Evolutionary conservation across 2,113 vertebrate genomes (phyloP), one percentile per base, ranked within the genome.

Genomic region (Mirza zaza): DNA sequence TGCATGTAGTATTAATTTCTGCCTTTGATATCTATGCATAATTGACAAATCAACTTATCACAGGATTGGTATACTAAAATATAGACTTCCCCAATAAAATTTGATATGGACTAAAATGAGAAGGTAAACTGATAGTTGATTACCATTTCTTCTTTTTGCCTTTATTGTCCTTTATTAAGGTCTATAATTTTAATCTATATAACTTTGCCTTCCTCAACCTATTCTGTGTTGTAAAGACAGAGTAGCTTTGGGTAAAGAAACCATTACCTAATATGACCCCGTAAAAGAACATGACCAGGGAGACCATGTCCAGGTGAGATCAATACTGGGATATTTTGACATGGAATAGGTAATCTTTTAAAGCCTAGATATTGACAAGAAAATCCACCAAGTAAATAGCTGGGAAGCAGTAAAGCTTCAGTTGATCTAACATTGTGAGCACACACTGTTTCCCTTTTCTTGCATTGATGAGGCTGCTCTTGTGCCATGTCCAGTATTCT

Each of bases 291-390:
- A n/a, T 75, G 83, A 34, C 32, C 27, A 3, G 8, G 21, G 67
- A 79, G 61, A 77, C 11, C n/a, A 6, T 90, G 13, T 83, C 42
- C 52, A 45, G 17, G 21, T 42, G 71, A 83, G 20, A 70, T 91
- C 59, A 91, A 42, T 59, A 52, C 7, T 59, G 25, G 15, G 10
- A 80, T 68, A 73, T 89, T 90, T 76, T 85, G 27, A 45, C 42
- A 5, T 82, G 85, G 12, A 27, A 13, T 48, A 67, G 76, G 45
- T 87, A 88, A 90, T 92, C 92, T 93, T 77, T 79, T 63, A 94
- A 96, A 95, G 77, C 55, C 50, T 79, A 59, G 55, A n/a, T 75
- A 52, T 55, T 86, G 76, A 94, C 50, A 52, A 20, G 50, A 18
- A 29, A 36, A 42, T 93, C 71, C 29, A 27, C n/a, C 77, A 77